Conservation (phyloP, 2,888 invertebrate species). For the Eumerus sabulonum region DNA sequence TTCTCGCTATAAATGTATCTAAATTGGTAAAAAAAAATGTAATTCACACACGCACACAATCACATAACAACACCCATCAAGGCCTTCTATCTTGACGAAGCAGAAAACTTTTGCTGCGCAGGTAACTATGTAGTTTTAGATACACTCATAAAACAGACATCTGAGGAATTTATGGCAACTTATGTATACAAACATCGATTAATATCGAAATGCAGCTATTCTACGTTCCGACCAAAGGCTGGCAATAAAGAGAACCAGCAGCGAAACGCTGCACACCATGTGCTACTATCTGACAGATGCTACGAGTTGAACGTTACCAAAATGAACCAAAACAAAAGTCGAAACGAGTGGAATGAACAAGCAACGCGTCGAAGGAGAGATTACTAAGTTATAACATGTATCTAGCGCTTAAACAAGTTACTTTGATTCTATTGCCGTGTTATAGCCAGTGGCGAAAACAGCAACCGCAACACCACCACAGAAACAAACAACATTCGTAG, state of each 20-base stretch:
- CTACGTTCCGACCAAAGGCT: slow-evolving; percentile 42
- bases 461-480: slow-evolving; percentile 5
- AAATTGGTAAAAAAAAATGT: too few species aligned
- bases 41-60: too few species aligned
- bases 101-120: slow-evolving; percentile 27
- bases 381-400: slow-evolving; percentile 22
- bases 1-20: too few species aligned
- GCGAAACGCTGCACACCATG: slow-evolving; percentile 18
- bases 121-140: slow-evolving; percentile 29
- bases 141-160: slow-evolving; percentile 45
- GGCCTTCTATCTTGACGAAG: too few species aligned
- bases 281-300: slow-evolving; percentile 3
- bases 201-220: slow-evolving; percentile 51
- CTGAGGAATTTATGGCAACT: slow-evolving; percentile 62
- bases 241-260: slow-evolving; percentile 20
- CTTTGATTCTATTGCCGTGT: slow-evolving; percentile 36
- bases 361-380: slow-evolving; percentile 22
- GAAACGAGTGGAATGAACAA: slow-evolving; percentile 29
- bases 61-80: too few species aligned
- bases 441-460: background rate
- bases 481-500: background rate
- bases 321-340: slow-evolving; percentile 27
- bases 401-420: slow-evolving; percentile 51
- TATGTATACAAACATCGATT: slow-evolving; percentile 49
- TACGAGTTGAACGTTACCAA: slow-evolving; percentile 41